Conservation (phyloP, 2,113 vertebrate genomes). For the Pseudorasbora parva region DNA sequence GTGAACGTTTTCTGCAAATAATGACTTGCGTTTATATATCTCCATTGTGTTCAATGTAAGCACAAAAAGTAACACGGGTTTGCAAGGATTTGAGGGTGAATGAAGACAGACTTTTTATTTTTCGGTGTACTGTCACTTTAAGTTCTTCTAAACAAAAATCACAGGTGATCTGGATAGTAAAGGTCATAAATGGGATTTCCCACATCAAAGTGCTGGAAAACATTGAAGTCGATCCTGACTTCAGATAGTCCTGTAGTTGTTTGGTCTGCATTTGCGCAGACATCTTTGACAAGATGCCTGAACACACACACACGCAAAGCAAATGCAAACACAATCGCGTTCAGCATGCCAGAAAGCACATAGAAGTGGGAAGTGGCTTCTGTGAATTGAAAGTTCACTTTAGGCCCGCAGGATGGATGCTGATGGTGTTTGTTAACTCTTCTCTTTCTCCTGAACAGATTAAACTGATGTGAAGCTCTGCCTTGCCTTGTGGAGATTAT, state of each 20-base stretch:
- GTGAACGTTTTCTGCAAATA: too few relatives aligned
- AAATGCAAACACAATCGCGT: slow-evolving; percentile 19
- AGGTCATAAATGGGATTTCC: slow-evolving; percentile 42
- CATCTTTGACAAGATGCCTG: slow-evolving; percentile 13
- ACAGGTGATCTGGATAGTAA: slow-evolving; percentile 21
- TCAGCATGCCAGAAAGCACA: background rate
- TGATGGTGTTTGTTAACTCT: slow-evolving; percentile 47
- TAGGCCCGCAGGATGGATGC: slow-evolving; percentile 36
- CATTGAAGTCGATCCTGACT: background rate
- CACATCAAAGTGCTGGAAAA: background rate
- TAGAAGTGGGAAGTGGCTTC: slow-evolving; percentile 22
- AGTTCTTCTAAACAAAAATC: background rate
- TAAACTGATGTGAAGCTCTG: slow-evolving; percentile 41
- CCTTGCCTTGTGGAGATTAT: slow-evolving; percentile 42
- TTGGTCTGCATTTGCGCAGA: slow-evolving; percentile 14
- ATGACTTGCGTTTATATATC: background rate
- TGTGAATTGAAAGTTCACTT: slow-evolving; percentile 36
- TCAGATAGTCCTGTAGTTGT: slow-evolving; percentile 31
- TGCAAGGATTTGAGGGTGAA: too few relatives aligned
- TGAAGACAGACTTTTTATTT: background rate
- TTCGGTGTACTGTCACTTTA: slow-evolving; percentile 7
- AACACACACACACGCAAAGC: slow-evolving; percentile 6
- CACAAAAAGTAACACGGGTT: too few relatives aligned
- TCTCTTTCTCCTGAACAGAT: slow-evolving; percentile 44
- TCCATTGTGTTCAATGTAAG: background rate